Evolutionary conservation across 2,888 invertebrate species (phyloP).

Genomic region (Fragum whitleyi): DNA sequence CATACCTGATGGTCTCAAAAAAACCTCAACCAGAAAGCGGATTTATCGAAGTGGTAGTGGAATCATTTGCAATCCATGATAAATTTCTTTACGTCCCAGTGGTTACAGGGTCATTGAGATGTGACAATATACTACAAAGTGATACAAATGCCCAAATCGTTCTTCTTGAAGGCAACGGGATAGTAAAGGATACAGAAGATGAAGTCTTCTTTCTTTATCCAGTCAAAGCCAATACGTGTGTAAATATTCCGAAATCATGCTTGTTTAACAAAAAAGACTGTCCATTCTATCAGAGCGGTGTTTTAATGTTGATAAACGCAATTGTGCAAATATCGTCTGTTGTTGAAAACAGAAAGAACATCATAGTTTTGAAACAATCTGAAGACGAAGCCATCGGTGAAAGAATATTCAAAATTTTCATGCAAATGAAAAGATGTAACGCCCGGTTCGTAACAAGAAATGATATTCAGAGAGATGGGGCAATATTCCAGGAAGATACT

Average conservation of each 20-base stretch:
- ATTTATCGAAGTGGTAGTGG: background rate
- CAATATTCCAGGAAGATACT: slow-evolving; percentile 5
- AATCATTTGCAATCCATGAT: background rate
- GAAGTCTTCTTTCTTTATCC: slow-evolving; percentile 5
- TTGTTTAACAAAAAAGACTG: background rate
- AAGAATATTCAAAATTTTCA: background rate
- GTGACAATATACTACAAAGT: slow-evolving; percentile 51
- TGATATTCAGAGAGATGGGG: background rate
- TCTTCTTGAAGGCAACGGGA: background rate
- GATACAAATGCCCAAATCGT: slow-evolving; percentile 10
- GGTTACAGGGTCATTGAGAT: background rate
- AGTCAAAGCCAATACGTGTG: background rate
- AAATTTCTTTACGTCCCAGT: background rate
- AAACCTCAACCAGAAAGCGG: background rate
- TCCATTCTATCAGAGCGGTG: background rate
- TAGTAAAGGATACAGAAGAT: background rate
- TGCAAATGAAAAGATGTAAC: background rate
- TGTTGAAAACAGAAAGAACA: background rate
- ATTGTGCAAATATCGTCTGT: background rate
- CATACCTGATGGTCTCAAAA: background rate
- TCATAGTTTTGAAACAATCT: background rate
- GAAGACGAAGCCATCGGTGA: background rate
- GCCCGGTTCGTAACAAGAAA: background rate
- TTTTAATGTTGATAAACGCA: background rate
- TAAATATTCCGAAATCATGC: background rate